These are phyloP conservation scores for Naso thynnoides DNA, from an alignment of 2,797 vertebrate genomes.

Conservation along the genomic window DNA sequence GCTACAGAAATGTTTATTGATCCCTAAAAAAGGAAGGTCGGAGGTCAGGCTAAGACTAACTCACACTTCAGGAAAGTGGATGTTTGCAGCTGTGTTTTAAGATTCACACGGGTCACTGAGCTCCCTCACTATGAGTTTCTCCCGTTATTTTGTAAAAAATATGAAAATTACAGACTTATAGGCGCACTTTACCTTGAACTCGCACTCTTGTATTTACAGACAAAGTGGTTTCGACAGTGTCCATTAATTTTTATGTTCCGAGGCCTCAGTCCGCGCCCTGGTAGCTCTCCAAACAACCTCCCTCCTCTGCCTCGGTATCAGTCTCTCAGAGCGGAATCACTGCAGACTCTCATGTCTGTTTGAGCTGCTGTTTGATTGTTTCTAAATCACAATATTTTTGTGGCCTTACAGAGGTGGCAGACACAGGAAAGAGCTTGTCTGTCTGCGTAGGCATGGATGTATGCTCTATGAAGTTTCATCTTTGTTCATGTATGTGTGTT, in stretches of 20 bases:
- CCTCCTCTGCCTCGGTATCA: conserved; percentile 61
- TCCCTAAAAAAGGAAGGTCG: conserved; percentile 23
- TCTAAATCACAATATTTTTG: conserved; percentile 81
- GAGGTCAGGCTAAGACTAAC: conserved; percentile 13
- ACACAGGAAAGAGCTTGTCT: conserved; percentile 42
- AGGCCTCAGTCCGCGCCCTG: conserved; percentile 42
- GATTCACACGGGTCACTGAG: not conserved
- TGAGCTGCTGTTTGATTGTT: conserved; percentile 76
- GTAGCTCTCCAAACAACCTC: conserved; percentile 59
- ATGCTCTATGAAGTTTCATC: conserved; percentile 15
- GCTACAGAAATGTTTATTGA: conserved; percentile 26
- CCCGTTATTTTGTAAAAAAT: conserved; percentile 8
- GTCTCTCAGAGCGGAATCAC: conserved; percentile 60
- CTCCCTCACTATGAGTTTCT: not conserved
- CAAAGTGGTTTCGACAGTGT: conserved; percentile 53
- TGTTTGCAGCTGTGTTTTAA: conserved; percentile 10
- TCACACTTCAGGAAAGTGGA: not conserved
- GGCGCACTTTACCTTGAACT: conserved; percentile 18
- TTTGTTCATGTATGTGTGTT: conserved; percentile 35
- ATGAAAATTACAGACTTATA: conserved; percentile 2
- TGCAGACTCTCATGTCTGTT: conserved; percentile 51
- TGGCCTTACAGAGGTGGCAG: conserved; percentile 62
- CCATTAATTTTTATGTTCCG: conserved; percentile 52
- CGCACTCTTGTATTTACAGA: conserved; percentile 35
- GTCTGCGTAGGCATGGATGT: conserved; percentile 32